These are phyloP conservation scores for Caretta caretta DNA, from an alignment of 2,113 vertebrate species.

Conservation along the genomic window DNA sequence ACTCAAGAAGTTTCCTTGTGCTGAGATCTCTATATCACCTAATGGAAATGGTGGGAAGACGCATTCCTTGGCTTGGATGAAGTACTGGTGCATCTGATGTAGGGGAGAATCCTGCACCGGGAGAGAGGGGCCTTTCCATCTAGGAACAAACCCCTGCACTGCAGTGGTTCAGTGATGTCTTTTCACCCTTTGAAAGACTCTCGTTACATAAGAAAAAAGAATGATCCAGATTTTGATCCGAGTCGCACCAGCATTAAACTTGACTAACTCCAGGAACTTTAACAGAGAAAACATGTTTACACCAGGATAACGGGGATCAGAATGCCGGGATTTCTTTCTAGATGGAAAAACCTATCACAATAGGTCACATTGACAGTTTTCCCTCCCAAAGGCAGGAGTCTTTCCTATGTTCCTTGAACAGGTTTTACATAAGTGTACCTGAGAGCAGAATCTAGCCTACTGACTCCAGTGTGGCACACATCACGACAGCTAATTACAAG, in stretches of 20 bases:
- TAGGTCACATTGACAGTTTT: background rate
- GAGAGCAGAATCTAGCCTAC: background rate
- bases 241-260: background rate
- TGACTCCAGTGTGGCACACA: background rate
- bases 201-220: background rate
- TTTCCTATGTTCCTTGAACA: background rate
- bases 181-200: background rate
- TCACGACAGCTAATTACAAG: background rate
- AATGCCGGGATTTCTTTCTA: background rate
- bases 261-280: background rate
- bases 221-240: background rate
- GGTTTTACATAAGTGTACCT: background rate
- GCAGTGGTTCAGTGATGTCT: background rate
- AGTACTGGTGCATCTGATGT: background rate
- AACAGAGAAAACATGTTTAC: background rate
- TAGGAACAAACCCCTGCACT: background rate
- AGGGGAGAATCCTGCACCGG: background rate
- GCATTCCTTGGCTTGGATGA: background rate
- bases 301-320: background rate
- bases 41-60: background rate
- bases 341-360: background rate
- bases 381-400: background rate
- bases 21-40: accelerated
- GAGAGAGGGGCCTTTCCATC: too few relatives aligned
- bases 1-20: background rate